phyloP scores from a whole-genome alignment of 2,113 vertebrate genomes.

The human region DNA sequence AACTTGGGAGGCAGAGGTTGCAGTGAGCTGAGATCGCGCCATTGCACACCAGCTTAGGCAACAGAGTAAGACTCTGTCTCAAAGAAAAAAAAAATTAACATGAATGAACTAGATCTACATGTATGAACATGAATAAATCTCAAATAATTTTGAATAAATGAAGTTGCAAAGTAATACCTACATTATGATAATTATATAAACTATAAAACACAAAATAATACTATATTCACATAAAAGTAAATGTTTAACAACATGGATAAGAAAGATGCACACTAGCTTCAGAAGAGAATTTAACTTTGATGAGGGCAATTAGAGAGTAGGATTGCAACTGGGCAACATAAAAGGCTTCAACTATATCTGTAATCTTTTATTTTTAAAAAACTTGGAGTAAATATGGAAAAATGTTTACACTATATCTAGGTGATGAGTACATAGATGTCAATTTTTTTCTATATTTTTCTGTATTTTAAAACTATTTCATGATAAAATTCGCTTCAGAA shows the following conservation, averaged over 20 bases:
- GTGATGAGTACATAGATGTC: background rate
- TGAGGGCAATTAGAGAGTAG: background rate
- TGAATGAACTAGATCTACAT: background rate
- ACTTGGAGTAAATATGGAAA: background rate
- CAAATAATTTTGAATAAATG: slow-evolving; percentile 15
- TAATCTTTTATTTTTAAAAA: background rate
- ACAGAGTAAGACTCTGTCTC: too few relatives aligned
- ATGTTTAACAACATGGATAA: background rate
- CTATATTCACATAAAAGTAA: background rate
- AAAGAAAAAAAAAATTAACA: background rate
- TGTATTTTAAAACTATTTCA: slow-evolving; percentile 20
- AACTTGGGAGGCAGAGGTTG: too few relatives aligned
- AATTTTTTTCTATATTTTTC: background rate
- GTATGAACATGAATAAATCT: background rate
- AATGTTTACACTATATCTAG: background rate
- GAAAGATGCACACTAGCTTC: background rate
- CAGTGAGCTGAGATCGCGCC: too few relatives aligned
- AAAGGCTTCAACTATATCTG: background rate
- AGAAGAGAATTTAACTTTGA: background rate
- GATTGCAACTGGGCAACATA: background rate
- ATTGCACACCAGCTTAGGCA: too few relatives aligned
- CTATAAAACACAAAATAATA: background rate
- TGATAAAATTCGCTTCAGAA: slow-evolving; percentile 8
- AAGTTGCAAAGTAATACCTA: background rate
- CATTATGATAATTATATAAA: background rate